Evolutionary conservation across 2,113 vertebrate genomes (phyloP).

Genomic region (Neoarius graeffei): DNA sequence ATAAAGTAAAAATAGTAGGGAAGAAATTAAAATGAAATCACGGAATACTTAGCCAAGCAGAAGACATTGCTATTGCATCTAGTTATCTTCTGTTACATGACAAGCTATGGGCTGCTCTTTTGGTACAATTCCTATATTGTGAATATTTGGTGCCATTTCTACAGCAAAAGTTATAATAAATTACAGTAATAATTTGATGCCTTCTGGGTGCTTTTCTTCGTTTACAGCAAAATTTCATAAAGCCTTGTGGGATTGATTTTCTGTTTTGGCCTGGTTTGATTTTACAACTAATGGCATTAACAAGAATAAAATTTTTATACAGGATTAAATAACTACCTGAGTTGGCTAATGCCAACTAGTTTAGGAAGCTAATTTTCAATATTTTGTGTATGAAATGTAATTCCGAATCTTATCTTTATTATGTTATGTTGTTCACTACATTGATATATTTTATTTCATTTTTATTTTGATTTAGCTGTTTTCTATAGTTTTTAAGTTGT

Average conservation of each 20-base stretch:
- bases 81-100: not conserved
- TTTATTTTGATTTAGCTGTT: not conserved
- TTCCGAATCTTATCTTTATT: not conserved
- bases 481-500: not conserved
- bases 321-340: not conserved
- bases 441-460: not conserved
- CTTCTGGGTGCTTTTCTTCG: not conserved
- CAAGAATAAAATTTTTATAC: not conserved
- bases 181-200: not conserved
- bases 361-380: not conserved
- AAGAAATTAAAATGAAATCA: not conserved
- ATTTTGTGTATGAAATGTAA: not conserved
- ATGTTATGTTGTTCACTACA: not conserved
- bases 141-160: not conserved
- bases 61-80: not conserved
- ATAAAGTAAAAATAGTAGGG: not conserved
- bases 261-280: not conserved
- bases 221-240: not conserved
- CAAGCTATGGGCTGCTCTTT: not conserved
- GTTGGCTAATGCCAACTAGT: not conserved
- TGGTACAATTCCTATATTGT: not conserved
- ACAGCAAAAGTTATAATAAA: not conserved
- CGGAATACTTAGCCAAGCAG: not conserved
- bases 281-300: not conserved
- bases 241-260: not conserved